phyloP scores from a whole-genome alignment of 2,797 vertebrate species.

The Gallinago solitaria region DNA sequence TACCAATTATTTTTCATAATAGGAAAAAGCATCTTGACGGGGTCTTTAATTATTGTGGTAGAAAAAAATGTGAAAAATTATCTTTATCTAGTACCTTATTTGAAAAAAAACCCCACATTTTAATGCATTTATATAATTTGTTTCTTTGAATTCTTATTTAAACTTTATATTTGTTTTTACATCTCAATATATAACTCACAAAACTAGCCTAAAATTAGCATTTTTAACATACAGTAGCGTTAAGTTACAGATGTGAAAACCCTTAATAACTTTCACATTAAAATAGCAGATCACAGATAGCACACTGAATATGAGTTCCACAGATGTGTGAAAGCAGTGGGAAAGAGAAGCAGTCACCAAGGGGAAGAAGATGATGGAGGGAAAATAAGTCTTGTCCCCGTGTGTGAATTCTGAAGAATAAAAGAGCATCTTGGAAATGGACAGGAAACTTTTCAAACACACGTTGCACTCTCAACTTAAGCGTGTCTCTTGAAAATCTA shows the following conservation, averaged over 20 bases:
- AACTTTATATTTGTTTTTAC: neutral
- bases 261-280: neutral
- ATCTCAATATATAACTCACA: neutral
- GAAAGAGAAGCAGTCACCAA: neutral
- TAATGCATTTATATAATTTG: neutral
- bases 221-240: neutral
- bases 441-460: neutral
- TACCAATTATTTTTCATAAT: neutral
- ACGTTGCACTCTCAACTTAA: neutral
- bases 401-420: neutral
- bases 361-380: neutral
- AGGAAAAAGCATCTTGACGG: neutral
- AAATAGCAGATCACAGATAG: neutral
- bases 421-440: neutral
- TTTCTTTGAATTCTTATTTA: neutral
- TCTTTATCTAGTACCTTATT: neutral
- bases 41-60: neutral
- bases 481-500: neutral
- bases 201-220: neutral
- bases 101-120: neutral
- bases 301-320: neutral
- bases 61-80: neutral
- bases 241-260: neutral
- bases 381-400: neutral
- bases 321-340: neutral